A percentile compares a stretch with the other conserved stretches of the same genome.
These are phyloP conservation scores for Pituophis catenifer DNA, from an alignment of 2,113 vertebrate species.

Conservation along the genomic window DNA sequence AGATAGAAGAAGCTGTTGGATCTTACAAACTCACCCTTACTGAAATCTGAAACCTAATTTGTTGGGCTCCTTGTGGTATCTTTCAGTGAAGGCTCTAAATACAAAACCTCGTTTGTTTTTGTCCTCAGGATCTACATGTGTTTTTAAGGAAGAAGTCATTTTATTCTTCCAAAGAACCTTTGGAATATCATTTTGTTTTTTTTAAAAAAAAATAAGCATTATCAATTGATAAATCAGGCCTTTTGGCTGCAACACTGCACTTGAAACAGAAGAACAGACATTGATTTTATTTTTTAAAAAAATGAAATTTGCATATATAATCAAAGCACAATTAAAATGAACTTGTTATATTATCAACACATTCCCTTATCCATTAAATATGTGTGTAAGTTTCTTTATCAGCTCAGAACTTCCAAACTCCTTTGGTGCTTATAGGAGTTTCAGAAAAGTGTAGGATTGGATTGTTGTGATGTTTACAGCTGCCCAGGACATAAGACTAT, in stretches of 20 bases:
- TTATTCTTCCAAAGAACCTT: conserved; percentile 12
- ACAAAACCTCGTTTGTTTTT: conserved; percentile 32
- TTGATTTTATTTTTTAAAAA: not conserved
- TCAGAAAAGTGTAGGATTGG: conserved; percentile 43
- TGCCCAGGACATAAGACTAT: conserved; percentile 46
- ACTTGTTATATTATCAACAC: conserved; percentile 27
- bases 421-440: conserved; percentile 34
- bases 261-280: conserved; percentile 47
- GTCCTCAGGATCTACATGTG: conserved; percentile 23
- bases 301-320: conserved; percentile 39
- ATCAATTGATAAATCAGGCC: conserved; percentile 38
- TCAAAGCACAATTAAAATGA: conserved; percentile 47
- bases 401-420: conserved; percentile 43
- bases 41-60: conserved; percentile 80
- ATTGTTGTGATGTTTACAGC: conserved; percentile 56
- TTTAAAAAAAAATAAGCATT: conserved; percentile 6
- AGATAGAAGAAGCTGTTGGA: conserved; percentile 87
- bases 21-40: conserved; percentile 93
- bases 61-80: conserved; percentile 8
- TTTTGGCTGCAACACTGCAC: conserved; percentile 37
- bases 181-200: not conserved
- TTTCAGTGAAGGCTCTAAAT: conserved; percentile 39
- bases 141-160: conserved; percentile 47
- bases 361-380: conserved; percentile 41
- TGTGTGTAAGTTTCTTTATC: conserved; percentile 28